phyloP scores from a whole-genome alignment of 2,888 invertebrate genomes.

The Ditula angustiorana region DNA sequence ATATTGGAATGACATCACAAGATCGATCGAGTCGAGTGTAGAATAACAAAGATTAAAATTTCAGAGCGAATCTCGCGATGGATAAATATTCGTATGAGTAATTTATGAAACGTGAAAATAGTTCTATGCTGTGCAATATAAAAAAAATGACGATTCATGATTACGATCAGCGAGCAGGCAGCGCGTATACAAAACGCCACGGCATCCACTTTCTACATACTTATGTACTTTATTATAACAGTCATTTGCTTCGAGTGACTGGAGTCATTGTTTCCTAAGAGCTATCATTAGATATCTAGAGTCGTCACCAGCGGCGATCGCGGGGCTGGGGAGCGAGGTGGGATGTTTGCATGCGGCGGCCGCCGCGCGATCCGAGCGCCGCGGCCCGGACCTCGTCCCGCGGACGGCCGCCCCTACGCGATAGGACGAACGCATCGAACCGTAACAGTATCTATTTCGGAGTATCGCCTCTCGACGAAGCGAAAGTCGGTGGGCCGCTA shows the following conservation, averaged over 20 bases:
- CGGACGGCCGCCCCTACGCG: conserved; percentile 26
- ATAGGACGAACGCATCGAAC: conserved; percentile 60
- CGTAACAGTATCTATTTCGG: conserved; percentile 58
- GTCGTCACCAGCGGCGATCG: conserved; percentile 57
- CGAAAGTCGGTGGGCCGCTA: conserved; percentile 25
- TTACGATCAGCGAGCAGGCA: conserved; percentile 66
- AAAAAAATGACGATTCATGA: conserved; percentile 69
- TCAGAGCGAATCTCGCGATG: too few relatives aligned
- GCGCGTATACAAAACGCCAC: conserved; percentile 75
- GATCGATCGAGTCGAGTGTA: too few relatives aligned
- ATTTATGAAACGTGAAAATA: too few relatives aligned
- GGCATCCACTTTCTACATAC: conserved; percentile 78
- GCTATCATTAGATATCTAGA: conserved; percentile 59
- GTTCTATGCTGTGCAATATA: neutral
- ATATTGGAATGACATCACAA: neutral
- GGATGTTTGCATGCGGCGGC: too few relatives aligned
- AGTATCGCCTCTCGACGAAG: conserved; percentile 40
- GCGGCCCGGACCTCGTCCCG: neutral
- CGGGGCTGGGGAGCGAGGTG: conserved; percentile 66
- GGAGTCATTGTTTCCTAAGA: conserved; percentile 65
- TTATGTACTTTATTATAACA: conserved; percentile 68
- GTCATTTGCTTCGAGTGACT: conserved; percentile 66
- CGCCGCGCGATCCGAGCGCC: too few relatives aligned
- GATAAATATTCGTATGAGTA: too few relatives aligned
- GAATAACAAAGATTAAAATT: too few relatives aligned